phyloP scores from a whole-genome alignment of 2,888 invertebrate species.

The Euplexia lucipara region DNA sequence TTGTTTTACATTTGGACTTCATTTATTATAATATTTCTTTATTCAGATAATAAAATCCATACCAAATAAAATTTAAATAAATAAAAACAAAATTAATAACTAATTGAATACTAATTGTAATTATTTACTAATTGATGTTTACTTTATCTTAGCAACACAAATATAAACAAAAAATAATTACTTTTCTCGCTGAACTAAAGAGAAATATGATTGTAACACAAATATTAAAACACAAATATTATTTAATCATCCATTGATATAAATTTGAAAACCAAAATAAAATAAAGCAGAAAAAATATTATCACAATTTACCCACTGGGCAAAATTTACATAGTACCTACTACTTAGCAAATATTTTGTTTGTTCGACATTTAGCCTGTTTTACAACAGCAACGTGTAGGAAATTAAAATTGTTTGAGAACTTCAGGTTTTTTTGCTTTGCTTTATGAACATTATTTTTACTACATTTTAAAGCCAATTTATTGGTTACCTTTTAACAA shows the following conservation, averaged over 20 bases:
- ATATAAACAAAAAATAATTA: neutral
- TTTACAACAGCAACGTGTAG: conserved; percentile 38
- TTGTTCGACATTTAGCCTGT: conserved; percentile 22
- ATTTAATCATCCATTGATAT: neutral
- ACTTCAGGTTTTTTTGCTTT: conserved; percentile 8
- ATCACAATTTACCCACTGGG: neutral
- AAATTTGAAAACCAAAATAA: conserved; percentile 14
- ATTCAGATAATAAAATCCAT: no score
- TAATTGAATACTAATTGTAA: no score
- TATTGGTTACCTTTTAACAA: no score
- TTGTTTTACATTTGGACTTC: no score
- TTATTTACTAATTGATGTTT: neutral
- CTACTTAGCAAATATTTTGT: conserved; percentile 37
- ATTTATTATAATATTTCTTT: no score
- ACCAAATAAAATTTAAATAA: no score
- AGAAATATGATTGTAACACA: neutral
- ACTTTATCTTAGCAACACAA: neutral
- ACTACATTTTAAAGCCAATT: neutral
- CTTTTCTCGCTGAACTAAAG: neutral
- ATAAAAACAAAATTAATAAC: no score
- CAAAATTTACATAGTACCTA: conserved; percentile 35
- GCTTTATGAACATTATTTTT: neutral
- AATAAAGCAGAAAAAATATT: conserved; percentile 23
- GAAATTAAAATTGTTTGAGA: conserved; percentile 19
- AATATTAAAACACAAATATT: no score